Evolutionary conservation across 2,888 invertebrate species (phyloP), one percentile per base, ranked within the genome.

Genomic region (Agonum fuliginosum): DNA sequence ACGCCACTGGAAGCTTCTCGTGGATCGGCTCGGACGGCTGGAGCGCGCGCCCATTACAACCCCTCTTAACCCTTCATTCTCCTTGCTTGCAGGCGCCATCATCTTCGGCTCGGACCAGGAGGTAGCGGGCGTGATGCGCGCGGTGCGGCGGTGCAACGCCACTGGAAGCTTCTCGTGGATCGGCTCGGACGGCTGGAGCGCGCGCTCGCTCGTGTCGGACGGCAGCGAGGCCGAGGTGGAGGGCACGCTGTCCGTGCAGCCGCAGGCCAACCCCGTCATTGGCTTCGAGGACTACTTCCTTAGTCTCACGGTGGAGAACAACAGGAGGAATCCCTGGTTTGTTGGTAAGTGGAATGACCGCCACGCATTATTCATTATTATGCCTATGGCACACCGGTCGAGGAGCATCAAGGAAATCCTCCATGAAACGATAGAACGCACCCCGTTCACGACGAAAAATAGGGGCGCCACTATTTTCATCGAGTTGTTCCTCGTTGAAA

Each of bases 21-120:
- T 98, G 97, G 97, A 97, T 98, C 37, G 98, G 98, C 0, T 97
- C 96, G 27, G 98, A 98, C 83, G 98, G 97, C 0, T 98, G 98
- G 98, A 96, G 96, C 83, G 97, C 96, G 3, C 87, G 97, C 58
- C 92, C 93, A n/a, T n/a, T n/a, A n/a, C n/a, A n/a, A n/a, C n/a
- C n/a, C n/a, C n/a, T n/a, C n/a, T n/a, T n/a, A n/a, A n/a, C n/a
- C n/a, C n/a, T n/a, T n/a, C n/a, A 37, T 3, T 37, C 8, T 0
- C n/a, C 54, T 43, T 75, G 80, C 62, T 84, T 85, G 1, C 88
- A 97, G 97, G 97, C 72, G 97, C 96, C 70, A 97, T 98, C 79
- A 95, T 98, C 82, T 98, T 97, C 86, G 98, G 95, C 0, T 97
- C 97, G 0, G 98, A 98, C 87, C 98, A 98, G 88, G 98, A 98